These are phyloP conservation scores for Notospermus geniculatus DNA, from an alignment of 1,140 invertebrate genomes.

Conservation along the genomic window DNA sequence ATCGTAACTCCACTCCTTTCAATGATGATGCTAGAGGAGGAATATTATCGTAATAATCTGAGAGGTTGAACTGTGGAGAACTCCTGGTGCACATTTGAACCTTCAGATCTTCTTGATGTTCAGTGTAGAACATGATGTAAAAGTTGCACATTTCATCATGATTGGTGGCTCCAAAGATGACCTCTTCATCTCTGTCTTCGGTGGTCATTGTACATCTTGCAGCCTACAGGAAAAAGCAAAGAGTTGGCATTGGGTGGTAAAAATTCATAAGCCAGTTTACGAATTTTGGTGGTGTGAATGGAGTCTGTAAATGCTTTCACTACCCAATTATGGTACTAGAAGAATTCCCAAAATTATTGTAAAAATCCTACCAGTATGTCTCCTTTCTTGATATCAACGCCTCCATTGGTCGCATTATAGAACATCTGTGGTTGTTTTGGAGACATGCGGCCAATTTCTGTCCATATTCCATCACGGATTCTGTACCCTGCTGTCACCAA, in stretches of 20 bases:
- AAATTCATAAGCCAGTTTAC: too few species aligned
- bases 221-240: conserved; percentile 39
- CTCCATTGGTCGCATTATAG: conserved; percentile 25
- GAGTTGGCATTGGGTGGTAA: too few species aligned
- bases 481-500: conserved; percentile 51
- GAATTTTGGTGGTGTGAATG: too few species aligned
- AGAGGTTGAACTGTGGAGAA: too few species aligned
- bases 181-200: conserved; percentile 25
- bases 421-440: conserved; percentile 51
- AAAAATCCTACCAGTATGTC: conserved; percentile 21
- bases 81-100: too few species aligned
- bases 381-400: conserved; percentile 18
- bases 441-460: conserved; percentile 51
- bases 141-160: conserved; percentile 56
- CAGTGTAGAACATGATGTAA: conserved; percentile 46
- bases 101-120: too few species aligned
- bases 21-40: too few species aligned
- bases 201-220: conserved; percentile 52
- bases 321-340: too few species aligned
- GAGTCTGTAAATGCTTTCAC: too few species aligned
- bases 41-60: too few species aligned
- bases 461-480: conserved; percentile 48
- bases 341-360: too few species aligned
- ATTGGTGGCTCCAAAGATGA: conserved; percentile 38
- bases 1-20: too few species aligned